A percentile compares a stretch with the other conserved stretches of the same genome.
phyloP scores from a whole-genome alignment of 2,797 vertebrate species.

The Crypturellus tataupa region DNA sequence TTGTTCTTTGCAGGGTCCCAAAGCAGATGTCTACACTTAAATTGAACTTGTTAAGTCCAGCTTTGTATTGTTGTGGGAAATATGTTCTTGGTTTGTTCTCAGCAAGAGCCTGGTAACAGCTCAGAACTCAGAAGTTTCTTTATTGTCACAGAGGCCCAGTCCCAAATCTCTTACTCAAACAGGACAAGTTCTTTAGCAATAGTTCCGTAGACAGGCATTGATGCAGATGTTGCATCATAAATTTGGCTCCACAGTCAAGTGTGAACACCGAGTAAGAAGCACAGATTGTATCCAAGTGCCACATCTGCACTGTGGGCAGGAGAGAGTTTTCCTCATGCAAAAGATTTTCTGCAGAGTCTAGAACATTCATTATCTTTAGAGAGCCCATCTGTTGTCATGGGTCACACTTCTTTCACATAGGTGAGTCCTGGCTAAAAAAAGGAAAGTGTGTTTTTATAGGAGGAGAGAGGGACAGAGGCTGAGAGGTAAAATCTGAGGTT shows the following conservation, averaged over 20 bases:
- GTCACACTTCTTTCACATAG: neutral
- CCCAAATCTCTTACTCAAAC: neutral
- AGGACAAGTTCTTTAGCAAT: neutral
- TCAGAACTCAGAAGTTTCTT: neutral
- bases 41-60: neutral
- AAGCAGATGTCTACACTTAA: neutral
- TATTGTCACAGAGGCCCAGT: neutral
- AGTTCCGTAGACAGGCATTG: neutral
- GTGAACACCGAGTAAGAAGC: neutral
- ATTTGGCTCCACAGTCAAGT: neutral
- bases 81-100: neutral
- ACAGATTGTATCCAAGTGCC: neutral
- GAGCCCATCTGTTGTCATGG: neutral
- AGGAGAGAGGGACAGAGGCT: neutral
- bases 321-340: neutral
- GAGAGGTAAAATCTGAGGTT: neutral
- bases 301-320: rapidly evolving
- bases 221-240: rapidly evolving
- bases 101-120: neutral
- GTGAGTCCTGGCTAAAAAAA: neutral
- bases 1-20: neutral
- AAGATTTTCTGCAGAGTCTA: neutral
- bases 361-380: neutral
- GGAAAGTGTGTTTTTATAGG: neutral
- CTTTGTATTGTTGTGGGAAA: neutral